Evolutionary conservation across 1,140 invertebrate species (phyloP).

Genomic region (Orius insidiosus): DNA sequence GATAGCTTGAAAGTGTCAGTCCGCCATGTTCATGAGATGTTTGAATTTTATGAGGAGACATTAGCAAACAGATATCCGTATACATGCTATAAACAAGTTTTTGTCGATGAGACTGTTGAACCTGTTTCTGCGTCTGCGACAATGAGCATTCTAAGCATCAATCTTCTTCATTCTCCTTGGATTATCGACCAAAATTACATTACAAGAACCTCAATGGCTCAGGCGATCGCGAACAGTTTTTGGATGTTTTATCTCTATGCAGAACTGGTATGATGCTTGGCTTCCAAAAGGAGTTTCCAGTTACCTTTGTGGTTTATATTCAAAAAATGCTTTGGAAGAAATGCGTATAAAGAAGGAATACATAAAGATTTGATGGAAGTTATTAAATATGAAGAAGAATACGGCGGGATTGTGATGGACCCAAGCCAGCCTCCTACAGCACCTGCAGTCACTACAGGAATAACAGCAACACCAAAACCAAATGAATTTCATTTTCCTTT

Average conservation of each 20-base stretch:
- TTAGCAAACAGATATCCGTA: constrained; percentile 65
- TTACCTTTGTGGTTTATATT: constrained; percentile 83
- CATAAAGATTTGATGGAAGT: constrained; percentile 62
- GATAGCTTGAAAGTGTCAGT: constrained; percentile 83
- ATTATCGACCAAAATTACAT: constrained; percentile 92
- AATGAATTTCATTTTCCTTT: constrained; percentile 76
- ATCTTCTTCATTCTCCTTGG: constrained; percentile 75
- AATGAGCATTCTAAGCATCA: constrained; percentile 81
- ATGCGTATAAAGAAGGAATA: constrained; percentile 86
- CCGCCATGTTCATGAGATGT: constrained; percentile 79
- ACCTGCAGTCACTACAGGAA: constrained; percentile 32
- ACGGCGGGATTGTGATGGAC: constrained; percentile 86
- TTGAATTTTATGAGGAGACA: constrained; percentile 97
- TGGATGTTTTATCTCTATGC: constrained; percentile 95
- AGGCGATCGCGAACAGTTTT: constrained; percentile 96
- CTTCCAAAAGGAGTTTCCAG: constrained; percentile 85
- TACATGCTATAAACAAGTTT: constrained; percentile 70
- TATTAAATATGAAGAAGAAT: constrained; percentile 84
- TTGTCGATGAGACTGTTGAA: constrained; percentile 88
- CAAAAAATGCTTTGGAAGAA: constrained; percentile 95
- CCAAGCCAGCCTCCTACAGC: constrained; percentile 62
- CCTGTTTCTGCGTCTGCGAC: constrained; percentile 80
- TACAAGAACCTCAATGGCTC: constrained; percentile 75
- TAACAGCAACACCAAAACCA: constrained; percentile 26
- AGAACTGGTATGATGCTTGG: constrained; percentile 93